phyloP scores from a whole-genome alignment of 2,113 vertebrate genomes.

The Cyprinodon variegatus region DNA sequence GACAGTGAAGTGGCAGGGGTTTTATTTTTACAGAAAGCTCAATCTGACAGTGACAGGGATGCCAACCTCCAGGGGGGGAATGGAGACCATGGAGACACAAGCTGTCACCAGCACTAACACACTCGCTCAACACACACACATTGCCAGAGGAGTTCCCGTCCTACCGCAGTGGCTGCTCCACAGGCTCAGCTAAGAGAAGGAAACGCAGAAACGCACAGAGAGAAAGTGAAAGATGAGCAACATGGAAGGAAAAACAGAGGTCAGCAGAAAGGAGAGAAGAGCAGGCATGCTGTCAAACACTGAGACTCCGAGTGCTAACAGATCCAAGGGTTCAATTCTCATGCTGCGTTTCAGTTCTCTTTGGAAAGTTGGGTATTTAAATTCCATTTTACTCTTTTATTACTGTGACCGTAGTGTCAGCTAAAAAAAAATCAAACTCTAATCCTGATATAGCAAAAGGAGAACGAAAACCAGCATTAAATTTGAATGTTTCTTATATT shows the following conservation, averaged over 20 bases:
- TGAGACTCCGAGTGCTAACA: conserved; percentile 38
- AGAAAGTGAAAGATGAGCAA: conserved; percentile 82
- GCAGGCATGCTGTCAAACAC: conserved; percentile 55
- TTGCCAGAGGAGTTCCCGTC: conserved; percentile 79
- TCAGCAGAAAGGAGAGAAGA: conserved; percentile 64
- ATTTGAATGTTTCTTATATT: neutral
- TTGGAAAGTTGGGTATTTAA: conserved; percentile 49
- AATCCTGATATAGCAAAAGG: neutral
- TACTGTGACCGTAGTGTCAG: neutral
- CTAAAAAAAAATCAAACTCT: neutral
- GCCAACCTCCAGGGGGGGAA: conserved; percentile 36
- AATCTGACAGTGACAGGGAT: conserved; percentile 50
- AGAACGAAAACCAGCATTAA: conserved; percentile 46
- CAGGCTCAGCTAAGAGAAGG: conserved; percentile 89
- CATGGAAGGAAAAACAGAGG: conserved; percentile 53
- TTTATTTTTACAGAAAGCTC: conserved; percentile 20
- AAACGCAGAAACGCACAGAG: conserved; percentile 82
- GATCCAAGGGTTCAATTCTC: conserved; percentile 15
- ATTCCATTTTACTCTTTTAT: neutral
- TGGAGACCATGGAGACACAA: conserved; percentile 50
- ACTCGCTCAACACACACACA: conserved; percentile 15
- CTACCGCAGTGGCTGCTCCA: conserved; percentile 97
- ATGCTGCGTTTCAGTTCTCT: conserved; percentile 53
- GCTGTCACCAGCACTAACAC: conserved; percentile 43
- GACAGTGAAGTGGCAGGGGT: conserved; percentile 19